These are phyloP conservation scores for Trissolcus brochymenae DNA, from an alignment of 2,888 invertebrate genomes.

Conservation along the genomic window DNA sequence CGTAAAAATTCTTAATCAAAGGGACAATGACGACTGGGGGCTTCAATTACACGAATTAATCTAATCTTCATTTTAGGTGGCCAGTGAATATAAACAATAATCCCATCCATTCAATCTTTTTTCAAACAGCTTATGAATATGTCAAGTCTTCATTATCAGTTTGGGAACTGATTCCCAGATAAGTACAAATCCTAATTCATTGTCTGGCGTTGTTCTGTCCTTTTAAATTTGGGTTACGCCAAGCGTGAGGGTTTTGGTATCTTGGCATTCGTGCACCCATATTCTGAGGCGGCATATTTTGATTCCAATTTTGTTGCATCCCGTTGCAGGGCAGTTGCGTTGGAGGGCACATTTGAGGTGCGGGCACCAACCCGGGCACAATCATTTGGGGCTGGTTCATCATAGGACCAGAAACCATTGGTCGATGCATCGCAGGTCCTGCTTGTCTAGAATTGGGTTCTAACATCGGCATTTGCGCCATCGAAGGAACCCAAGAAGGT, in stretches of 20 bases:
- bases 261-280: background rate
- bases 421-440: constrained; percentile 4
- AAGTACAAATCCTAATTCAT: background rate
- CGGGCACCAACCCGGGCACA: constrained; percentile 9
- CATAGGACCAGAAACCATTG: constrained; percentile 13
- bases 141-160: no score
- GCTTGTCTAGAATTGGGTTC: constrained; percentile 11
- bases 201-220: background rate
- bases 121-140: no score
- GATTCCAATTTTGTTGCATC: constrained; percentile 16
- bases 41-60: no score
- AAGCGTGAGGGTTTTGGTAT: constrained; percentile 7
- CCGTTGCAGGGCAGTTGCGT: constrained; percentile 8
- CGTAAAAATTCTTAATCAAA: no score
- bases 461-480: background rate
- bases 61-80: constrained; percentile 3
- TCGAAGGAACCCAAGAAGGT: constrained; percentile 4
- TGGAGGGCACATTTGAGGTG: constrained; percentile 19
- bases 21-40: no score
- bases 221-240: constrained; percentile 24
- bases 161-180: no score
- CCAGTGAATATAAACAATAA: no score
- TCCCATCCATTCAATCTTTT: no score
- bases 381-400: constrained; percentile 15
- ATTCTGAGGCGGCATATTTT: constrained; percentile 5